phyloP scores from a whole-genome alignment of 1,140 invertebrate species.

The Drosophila tani region DNA sequence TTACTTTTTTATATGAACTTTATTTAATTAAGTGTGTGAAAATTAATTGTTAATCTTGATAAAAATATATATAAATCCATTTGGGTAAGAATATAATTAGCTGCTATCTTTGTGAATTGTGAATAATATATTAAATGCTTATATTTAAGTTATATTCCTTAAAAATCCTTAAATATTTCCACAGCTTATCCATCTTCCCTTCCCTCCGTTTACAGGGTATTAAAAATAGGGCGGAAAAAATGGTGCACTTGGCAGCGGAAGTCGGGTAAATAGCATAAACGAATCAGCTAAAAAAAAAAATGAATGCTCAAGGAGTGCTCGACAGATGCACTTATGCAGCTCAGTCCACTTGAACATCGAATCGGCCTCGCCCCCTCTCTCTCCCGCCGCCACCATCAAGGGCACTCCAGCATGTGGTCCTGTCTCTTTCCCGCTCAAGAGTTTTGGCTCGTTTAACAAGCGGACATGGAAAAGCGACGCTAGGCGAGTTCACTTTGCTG shows the following conservation, averaged over 20 bases:
- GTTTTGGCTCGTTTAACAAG: constrained; percentile 17
- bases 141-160: too few species aligned
- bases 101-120: too few species aligned
- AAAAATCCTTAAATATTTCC: too few species aligned
- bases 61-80: too few species aligned
- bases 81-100: too few species aligned
- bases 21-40: too few species aligned
- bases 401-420: constrained; percentile 24
- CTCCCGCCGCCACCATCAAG: neutral
- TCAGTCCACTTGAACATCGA: constrained; percentile 50
- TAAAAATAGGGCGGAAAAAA: constrained; percentile 6
- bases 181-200: too few species aligned
- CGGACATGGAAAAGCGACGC: constrained; percentile 7
- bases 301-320: constrained; percentile 34
- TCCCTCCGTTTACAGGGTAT: constrained; percentile 5
- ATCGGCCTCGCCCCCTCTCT: neutral
- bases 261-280: constrained; percentile 50
- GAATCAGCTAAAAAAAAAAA: constrained; percentile 40
- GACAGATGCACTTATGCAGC: constrained; percentile 54
- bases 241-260: constrained; percentile 35
- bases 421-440: neutral
- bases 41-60: too few species aligned
- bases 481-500: constrained; percentile 36
- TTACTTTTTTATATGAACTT: too few species aligned
- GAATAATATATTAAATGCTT: too few species aligned